Conservation (phyloP, 2,888 invertebrate species). For the Myopa tessellatipennis region DNA sequence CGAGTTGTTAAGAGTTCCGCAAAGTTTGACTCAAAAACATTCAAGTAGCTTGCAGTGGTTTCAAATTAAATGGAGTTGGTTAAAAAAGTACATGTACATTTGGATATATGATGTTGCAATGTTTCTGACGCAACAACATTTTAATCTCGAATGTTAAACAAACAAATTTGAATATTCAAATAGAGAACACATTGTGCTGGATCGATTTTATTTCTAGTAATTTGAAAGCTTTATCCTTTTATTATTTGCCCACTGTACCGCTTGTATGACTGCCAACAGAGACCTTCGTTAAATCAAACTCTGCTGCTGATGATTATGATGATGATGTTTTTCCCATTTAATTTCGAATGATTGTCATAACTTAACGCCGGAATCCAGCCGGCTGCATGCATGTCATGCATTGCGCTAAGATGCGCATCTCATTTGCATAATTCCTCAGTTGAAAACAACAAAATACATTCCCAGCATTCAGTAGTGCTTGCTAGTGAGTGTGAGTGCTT, state of each 20-base stretch:
- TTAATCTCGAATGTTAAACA: no score
- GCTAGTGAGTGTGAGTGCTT: no score
- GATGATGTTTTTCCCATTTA: slow-evolving; percentile 13
- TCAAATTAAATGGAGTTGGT: no score
- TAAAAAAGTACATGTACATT: no score
- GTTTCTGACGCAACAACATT: no score
- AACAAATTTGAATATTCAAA: no score
- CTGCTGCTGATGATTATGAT: background rate
- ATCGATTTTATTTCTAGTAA: no score
- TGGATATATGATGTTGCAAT: no score
- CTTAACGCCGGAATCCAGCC: slow-evolving; percentile 4
- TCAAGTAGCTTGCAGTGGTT: background rate
- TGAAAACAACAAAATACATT: background rate
- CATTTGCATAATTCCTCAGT: slow-evolving; percentile 28
- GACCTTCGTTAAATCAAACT: background rate
- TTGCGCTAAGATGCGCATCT: slow-evolving; percentile 16
- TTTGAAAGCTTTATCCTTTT: no score
- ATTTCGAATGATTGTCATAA: slow-evolving; percentile 30
- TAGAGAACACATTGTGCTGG: no score
- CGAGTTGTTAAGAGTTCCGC: background rate
- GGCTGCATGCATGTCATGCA: slow-evolving; percentile 13
- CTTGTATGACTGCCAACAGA: background rate
- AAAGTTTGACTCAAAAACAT: background rate
- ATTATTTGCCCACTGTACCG: background rate
- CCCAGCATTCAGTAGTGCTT: background rate